Evolutionary conservation across 92 coral and sea anemone species (phyloP).

Genomic region (Plumapathes pennacea): DNA sequence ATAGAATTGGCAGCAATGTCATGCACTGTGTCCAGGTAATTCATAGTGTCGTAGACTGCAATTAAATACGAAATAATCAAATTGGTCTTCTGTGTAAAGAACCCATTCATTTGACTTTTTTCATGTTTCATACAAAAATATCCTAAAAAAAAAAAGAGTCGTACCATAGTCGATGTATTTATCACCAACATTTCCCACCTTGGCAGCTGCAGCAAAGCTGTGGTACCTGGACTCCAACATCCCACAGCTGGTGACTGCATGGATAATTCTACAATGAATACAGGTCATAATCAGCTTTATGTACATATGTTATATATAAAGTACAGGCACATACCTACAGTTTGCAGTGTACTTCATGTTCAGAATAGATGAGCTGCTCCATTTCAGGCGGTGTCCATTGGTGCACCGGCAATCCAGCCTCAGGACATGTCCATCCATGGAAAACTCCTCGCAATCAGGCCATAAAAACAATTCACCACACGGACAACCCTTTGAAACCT

Average conservation of each 20-base stretch:
- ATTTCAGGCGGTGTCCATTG: slow-evolving; percentile 9
- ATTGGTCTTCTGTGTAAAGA: neutral
- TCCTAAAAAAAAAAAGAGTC: neutral
- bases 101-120: neutral
- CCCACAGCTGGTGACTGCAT: too few species aligned
- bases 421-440: neutral
- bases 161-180: neutral
- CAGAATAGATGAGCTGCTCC: slow-evolving; percentile 9
- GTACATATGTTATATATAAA: too few species aligned
- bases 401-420: neutral
- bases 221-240: too few species aligned
- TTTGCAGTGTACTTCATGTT: slow-evolving; percentile 9
- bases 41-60: neutral
- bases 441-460: neutral
- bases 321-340: too few species aligned
- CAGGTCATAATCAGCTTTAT: too few species aligned
- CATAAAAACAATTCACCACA: neutral
- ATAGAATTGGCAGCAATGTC: neutral
- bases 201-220: neutral
- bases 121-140: too few species aligned
- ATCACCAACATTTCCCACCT: neutral
- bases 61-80: neutral
- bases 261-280: too few species aligned
- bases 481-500: neutral
- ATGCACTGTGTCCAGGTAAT: neutral